Evolutionary conservation across 2,888 invertebrate genomes (phyloP), one percentile per base, ranked within the genome.

Genomic region (Erannis defoliaria): DNA sequence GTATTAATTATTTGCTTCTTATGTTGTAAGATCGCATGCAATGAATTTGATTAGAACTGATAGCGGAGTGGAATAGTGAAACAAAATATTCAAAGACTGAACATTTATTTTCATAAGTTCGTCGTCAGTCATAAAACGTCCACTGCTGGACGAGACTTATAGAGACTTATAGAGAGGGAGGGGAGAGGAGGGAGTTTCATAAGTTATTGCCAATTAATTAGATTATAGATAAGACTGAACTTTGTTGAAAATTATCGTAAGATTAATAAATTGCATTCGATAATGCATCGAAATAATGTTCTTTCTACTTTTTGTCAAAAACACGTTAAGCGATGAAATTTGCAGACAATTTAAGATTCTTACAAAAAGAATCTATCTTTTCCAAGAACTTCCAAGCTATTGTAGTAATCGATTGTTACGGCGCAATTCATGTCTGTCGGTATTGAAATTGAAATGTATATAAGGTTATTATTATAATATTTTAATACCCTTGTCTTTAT

Each of bases 401-500:
- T 23, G 3, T 35, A 19, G 45, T 50, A 19, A 54, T 21, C 42
- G 31, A 21, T 38, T 43, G 53, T 50, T 62, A 55, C 43, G 31
- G 31, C 29, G 59, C 60, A 65, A 58, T 56, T 55, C 50, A 55
- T 60, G 40, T 49, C 38, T 37, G 46, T 21, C n/a, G 26, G 46
- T 53, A 62, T 64, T 62, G 58, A 64, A 64, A 62, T 64, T 62
- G 58, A 64, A 64, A 63, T 63, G 60, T 55, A 62, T 64, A 60
- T 56, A 66, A 64, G 62, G 60, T 61, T 84, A 81, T 81, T 83
- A 75, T 82, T 80, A 78, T 81, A 82, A 88, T 87, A 84, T 88
- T 87, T 88, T 86, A 88, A 87, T 88, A 85, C 85, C 85, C 86
- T 82, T 88, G 86, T 86, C 86, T 90, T 90, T 91, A 92, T 92